These are phyloP conservation scores for Thamnophis elegans DNA, from an alignment of 2,797 vertebrate genomes.

Conservation along the genomic window DNA sequence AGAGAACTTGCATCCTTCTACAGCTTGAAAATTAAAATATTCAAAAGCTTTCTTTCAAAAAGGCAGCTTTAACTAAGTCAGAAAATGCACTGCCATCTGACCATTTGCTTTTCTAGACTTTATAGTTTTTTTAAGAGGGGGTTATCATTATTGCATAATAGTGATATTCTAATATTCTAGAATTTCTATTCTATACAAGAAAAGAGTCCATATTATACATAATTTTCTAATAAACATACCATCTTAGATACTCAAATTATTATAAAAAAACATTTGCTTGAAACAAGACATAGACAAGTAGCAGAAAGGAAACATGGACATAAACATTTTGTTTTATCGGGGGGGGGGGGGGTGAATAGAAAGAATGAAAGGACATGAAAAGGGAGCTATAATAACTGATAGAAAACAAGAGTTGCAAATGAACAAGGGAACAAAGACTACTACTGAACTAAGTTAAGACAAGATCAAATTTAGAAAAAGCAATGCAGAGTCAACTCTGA, in stretches of 20 bases:
- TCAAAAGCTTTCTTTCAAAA: no score
- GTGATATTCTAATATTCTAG: background rate
- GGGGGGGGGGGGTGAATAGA: rapidly evolving
- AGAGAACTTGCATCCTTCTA: no score
- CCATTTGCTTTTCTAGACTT: background rate
- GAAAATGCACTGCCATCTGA: background rate
- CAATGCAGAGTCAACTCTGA: background rate
- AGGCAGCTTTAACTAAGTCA: no score
- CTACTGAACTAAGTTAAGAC: background rate
- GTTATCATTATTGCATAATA: background rate
- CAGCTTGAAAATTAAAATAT: no score
- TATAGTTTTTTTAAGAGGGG: background rate
- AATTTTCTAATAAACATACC: background rate
- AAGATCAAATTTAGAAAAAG: background rate
- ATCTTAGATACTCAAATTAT: background rate
- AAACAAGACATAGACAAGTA: background rate
- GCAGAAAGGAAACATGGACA: background rate
- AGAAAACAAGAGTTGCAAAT: background rate
- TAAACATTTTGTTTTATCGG: background rate
- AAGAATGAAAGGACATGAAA: background rate
- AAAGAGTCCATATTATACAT: background rate
- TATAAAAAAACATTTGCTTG: background rate
- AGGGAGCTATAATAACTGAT: background rate
- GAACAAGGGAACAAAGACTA: background rate
- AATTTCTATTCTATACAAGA: no score